Base-by-base conservation (phyloP, 1,140 invertebrate species). In the Tachypleus tridentatus region DNA sequence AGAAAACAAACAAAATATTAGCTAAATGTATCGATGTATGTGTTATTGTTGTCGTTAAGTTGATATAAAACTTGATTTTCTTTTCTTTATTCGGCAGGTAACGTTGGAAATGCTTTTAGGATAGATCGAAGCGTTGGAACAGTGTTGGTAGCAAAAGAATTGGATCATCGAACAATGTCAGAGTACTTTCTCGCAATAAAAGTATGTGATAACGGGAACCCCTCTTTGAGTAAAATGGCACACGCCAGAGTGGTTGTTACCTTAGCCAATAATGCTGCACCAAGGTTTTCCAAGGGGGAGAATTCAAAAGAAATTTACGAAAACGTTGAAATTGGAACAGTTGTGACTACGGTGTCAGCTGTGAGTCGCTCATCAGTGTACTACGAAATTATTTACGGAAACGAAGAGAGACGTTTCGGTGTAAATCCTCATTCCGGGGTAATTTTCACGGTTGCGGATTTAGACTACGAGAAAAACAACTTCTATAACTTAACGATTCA, bases 191-290 rank as follows among this genome's bases (percentile, higher is more conserved):
- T 97, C 5, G 79, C 85, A 58, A 84, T 96, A 5, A 86, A 86
- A 77, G 92, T 91, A 3, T 82, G 82, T 4, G 91, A 93, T 74
- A 83, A 86, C 69, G 91, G 91, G 7, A 83, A 82, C 10, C 86
- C 87, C 7, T 80, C 87, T 1, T 76, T 89, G 48, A 82, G 84
- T 10, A 84, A 86, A 61, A 87, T 87, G 49, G 81, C 93, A 29
- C 87, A 87, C 29, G 88, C 94, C 3, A 88, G 91, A 73, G 86
- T 96, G 9, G 82, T 86, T 73, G 81, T 96, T 7, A 91, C 89
- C 0, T 89, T 93, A 82, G 88, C 91, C 0, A 89, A 91, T 72
- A 90, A 93, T 76, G 86, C 89, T 62, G 87, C 91, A 47, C 93
- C 93, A 3, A 84, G 83, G 78, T 91, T 91, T 77, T 73, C 79